Evolutionary conservation across 2,113 vertebrate species (phyloP), one percentile per base, ranked within the genome.

Genomic region (Oreotragus oreotragus): DNA sequence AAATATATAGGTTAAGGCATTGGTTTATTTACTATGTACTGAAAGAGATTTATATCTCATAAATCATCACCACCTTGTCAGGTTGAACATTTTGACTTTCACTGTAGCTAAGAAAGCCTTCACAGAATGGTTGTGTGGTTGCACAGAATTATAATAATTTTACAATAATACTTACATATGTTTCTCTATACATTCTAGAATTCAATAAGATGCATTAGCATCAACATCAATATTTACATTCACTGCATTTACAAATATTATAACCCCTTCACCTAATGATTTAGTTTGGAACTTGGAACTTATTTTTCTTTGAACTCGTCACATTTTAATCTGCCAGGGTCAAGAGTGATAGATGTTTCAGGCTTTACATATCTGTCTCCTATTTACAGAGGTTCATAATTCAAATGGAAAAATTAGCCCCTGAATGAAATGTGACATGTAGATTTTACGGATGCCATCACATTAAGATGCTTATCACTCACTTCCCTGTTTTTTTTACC

Each of bases 1-100:
- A 90, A 90, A 94, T 97, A 79, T 73, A 53, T 88, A 73, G 33
- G 33, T 81, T 88, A 90, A 95, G 93, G 21, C 23, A 58, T 28
- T 84, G 62, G 17, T 70, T 96, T 95, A 70, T 96, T 96, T 94
- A 88, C 88, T 88, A 3, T 88, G 39, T 47, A 47, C 5, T 79
- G 11, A 57, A 96, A 57, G 25, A 85, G 17, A 85, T 39, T n/a
- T 39, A 3, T 55, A 15, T 83, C 25, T 73, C 55, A 43, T 91
- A 86, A 89, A 79, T 97, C 90, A 95, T 95, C 70, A 79, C 45
- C 91, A 70, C 13, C 36, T 86, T 96, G 49, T 57, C 73, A 95
- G 57, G 60, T 30, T 94, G 96, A 96, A 15, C 23, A 79, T 57
- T 88, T 80, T 62, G 77, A 60, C 30, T 92, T 92, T 87, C 87